Conservation (phyloP, 2,888 invertebrate genomes). For the Philonicus albiceps region DNA sequence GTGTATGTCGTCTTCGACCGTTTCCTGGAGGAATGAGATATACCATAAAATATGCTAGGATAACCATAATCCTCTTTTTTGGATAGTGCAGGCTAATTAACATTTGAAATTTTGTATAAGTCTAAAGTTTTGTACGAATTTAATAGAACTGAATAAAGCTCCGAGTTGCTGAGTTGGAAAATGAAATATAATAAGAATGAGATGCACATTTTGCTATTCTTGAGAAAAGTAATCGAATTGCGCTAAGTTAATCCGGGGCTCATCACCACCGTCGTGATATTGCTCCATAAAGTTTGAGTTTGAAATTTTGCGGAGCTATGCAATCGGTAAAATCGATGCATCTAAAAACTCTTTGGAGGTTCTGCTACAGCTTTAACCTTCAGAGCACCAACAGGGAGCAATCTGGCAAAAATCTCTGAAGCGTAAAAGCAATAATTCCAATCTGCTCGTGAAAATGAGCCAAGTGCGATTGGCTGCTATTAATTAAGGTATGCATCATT, state of each 20-base stretch:
- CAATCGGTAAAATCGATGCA: not conserved
- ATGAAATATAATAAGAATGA: constrained; percentile 7
- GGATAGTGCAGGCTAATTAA: not conserved
- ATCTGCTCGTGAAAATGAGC: constrained; percentile 23
- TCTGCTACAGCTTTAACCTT: not conserved
- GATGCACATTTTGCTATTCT: not conserved
- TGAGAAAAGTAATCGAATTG: not conserved
- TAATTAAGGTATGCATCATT: constrained; percentile 24
- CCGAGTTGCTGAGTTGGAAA: not conserved
- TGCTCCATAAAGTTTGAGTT: not conserved
- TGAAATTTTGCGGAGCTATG: not conserved
- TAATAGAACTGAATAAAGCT: not conserved
- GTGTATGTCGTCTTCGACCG: too few species aligned
- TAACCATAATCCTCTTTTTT: not conserved
- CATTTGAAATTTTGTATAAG: not conserved
- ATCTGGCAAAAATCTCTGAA: not conserved
- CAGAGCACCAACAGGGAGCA: not conserved
- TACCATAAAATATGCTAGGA: not conserved
- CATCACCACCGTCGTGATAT: not conserved
- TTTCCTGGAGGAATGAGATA: too few species aligned
- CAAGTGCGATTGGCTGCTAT: not conserved
- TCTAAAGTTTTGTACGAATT: not conserved
- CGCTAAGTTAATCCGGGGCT: not conserved
- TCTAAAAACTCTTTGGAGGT: not conserved
- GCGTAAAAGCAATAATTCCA: constrained; percentile 26